phyloP scores from a whole-genome alignment of 1,140 invertebrate species.

The Eubasilissa regina region DNA sequence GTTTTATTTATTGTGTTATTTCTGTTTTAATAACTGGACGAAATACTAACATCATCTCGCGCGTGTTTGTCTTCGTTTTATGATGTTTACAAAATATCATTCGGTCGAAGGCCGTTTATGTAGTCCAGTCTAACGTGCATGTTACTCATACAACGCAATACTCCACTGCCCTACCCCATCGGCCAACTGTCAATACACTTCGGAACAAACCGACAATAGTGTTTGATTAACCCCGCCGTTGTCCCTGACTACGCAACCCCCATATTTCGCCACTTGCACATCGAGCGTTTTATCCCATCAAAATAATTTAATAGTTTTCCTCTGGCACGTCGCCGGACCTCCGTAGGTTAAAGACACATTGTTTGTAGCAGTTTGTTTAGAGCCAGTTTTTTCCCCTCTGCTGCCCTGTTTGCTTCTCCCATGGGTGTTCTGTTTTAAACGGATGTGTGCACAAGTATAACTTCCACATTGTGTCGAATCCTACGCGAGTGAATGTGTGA shows the following conservation, averaged over 20 bases:
- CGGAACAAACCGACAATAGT: conserved; percentile 43
- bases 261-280: conserved; percentile 34
- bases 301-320: background rate
- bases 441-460: conserved; percentile 54
- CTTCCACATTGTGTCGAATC: conserved; percentile 40
- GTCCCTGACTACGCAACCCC: background rate
- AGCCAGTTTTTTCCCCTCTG: conserved; percentile 19
- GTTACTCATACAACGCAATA: background rate
- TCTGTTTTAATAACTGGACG: background rate
- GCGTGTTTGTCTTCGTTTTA: background rate
- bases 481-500: conserved; percentile 38
- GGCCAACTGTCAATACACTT: conserved; percentile 39
- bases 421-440: conserved; percentile 58
- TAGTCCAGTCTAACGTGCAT: conserved; percentile 5
- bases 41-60: background rate
- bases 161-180: conserved; percentile 18
- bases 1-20: background rate
- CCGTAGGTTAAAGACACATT: background rate
- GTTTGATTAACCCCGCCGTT: conserved; percentile 47
- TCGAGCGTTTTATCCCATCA: conserved; percentile 1
- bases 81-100: background rate
- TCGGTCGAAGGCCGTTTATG: background rate
- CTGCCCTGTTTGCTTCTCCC: conserved; percentile 53
- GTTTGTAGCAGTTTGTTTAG: conserved; percentile 51
- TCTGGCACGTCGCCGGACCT: background rate